phyloP scores from a whole-genome alignment of 92 coral and sea anemone genomes.

The Epizoanthus ramosus region DNA sequence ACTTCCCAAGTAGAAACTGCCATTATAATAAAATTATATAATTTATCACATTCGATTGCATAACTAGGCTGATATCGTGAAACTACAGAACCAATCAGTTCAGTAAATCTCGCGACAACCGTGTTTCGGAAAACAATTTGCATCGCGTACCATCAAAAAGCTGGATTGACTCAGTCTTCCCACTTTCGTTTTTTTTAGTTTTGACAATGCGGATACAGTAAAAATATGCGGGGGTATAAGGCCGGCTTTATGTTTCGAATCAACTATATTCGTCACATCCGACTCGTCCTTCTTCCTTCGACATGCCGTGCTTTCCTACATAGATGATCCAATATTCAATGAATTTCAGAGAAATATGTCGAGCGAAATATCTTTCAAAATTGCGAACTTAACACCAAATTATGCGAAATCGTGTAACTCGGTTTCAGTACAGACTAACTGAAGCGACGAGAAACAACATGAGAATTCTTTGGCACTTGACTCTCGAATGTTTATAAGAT shows the following conservation, averaged over 20 bases:
- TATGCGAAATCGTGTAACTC: background rate
- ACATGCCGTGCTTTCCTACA: conserved; percentile 2
- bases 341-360: background rate
- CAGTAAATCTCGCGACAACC: too few relatives aligned
- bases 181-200: too few relatives aligned
- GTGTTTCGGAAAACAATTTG: too few relatives aligned
- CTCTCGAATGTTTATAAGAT: too few relatives aligned
- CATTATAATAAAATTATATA: too few relatives aligned
- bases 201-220: too few relatives aligned
- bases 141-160: too few relatives aligned
- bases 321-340: background rate
- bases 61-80: too few relatives aligned
- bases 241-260: background rate
- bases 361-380: background rate
- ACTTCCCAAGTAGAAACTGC: too few relatives aligned
- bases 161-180: too few relatives aligned
- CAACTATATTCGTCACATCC: conserved; percentile 9
- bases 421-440: background rate
- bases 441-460: background rate
- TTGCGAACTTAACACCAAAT: background rate
- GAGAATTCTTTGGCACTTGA: background rate
- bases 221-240: background rate
- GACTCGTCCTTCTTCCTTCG: background rate
- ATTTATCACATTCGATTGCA: too few relatives aligned
- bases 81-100: too few relatives aligned